Base-by-base conservation (phyloP, 2,797 vertebrate species). In the Columba guinea region DNA sequence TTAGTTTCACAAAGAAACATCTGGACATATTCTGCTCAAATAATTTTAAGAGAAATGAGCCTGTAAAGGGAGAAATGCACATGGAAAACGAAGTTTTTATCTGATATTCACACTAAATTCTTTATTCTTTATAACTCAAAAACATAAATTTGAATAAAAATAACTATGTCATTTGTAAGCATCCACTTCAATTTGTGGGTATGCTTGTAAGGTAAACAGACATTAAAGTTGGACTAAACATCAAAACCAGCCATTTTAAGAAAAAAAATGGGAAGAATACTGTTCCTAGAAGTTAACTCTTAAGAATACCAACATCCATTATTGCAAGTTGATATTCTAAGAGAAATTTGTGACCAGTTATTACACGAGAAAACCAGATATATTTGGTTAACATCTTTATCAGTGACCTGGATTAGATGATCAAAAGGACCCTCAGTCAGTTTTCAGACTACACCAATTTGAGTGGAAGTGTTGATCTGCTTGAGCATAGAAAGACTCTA, bases 391-490 rank as follows among this genome's bases (percentile, higher is more conserved):
- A 44, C 53, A 46, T 23, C 4, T 67, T 70, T 53, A 18, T 21
- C 13, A 63, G 4, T 28, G 0, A 37, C 16, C 34, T 59, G 28
- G 4, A 63, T 18, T 2, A 71, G 11, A 10, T 18, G 4, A 55
- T 16, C 0, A 0, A 63, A 5, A 20, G 2, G 4, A 58, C 18
- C 3, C 13, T n/a, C 23, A 24, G 14, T 46, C 39, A 41, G 2
- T 46, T 63, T 85, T 37, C 22, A 63, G 44, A 51, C 1, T 0
- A 49, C 32, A 59, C 26, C 4, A 68, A 27, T 2, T 7, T 51
- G 13, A 5, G 44, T 2, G 7, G 39, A 16, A 65, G 13, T 11
- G 5, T 13, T 81, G 22, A 49, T 63, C 13, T 86, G 2, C 10
- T 68, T 5, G 6, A 65, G 37, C 3, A 12, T 13, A 34, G 37